Evolutionary conservation across 2,888 invertebrate species (phyloP), one percentile per base, ranked within the genome.

Genomic region (Scaptomyza parva): DNA sequence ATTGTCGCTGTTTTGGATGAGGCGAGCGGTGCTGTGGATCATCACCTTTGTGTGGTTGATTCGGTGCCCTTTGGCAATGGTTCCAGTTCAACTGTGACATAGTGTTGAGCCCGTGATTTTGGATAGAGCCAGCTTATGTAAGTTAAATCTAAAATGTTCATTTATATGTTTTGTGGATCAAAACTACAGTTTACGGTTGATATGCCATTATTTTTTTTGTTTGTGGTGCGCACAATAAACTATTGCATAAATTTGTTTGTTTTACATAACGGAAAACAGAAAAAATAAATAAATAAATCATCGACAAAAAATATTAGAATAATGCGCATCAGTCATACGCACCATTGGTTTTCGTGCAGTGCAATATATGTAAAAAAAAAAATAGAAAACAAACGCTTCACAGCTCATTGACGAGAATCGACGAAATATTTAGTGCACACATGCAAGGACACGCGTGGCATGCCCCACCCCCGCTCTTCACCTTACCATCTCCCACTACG

Each of bases 1-100:
- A 74, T 86, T 69, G 89, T 86, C 26, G 80, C 74, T 9, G 83
- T 86, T 18, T 76, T 86, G 70, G 74, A 88, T 57, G 74, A 69
- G 33, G 43, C 18, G 9, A 88, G 76, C 33, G 83, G 88, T 28
- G 70, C 82, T 37, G 70, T 74, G 40, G 76, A 88, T 64, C 77
- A 88, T 68, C 78, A 71, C 40, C 47, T 87, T 11, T 76, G 52
- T n/a, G 40, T n/a, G 37, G 33, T 22, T 12, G 55, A 55, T 11
- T 7, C 20, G 11, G 4, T 28, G 17, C n/a, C 30, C 48, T 4
- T 41, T 48, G 50, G 8, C 58, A 24, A 17, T 17, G 17, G 40
- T 18, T 30, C 48, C 12, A 48, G 20, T 24, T n/a, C 30, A 30
- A 40, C 9, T 26, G 20, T n/a, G 0, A 68, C 74, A 37, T 66